Evolutionary conservation across 2,888 invertebrate genomes (phyloP).

Genomic region (Cosmia pyralina): DNA sequence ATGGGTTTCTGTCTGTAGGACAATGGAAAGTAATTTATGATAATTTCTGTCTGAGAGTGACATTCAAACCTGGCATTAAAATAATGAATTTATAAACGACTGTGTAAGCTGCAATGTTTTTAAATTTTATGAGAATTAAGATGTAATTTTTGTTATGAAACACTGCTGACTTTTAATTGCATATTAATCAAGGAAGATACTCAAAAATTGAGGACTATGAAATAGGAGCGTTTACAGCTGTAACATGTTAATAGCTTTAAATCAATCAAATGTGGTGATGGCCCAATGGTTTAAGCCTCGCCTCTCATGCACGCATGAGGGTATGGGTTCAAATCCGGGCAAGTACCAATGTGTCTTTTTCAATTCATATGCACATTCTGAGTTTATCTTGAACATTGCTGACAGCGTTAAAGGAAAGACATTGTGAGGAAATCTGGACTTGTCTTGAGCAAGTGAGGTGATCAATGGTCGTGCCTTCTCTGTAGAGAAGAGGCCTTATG

Average conservation of each 20-base stretch:
- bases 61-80: not conserved
- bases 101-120: not conserved
- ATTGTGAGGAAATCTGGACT: too few relatives aligned
- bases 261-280: too few relatives aligned
- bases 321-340: too few relatives aligned
- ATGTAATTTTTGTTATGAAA: not conserved
- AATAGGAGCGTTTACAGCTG: not conserved
- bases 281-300: too few relatives aligned
- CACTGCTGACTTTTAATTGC: not conserved
- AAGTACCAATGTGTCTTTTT: too few relatives aligned
- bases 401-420: too few relatives aligned
- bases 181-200: not conserved
- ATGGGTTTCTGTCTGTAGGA: conserved; percentile 22
- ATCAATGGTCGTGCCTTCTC: too few relatives aligned
- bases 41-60: conserved; percentile 10
- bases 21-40: conserved; percentile 24
- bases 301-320: too few relatives aligned
- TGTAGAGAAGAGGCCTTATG: too few relatives aligned
- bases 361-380: too few relatives aligned
- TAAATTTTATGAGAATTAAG: not conserved
- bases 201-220: not conserved
- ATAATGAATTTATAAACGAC: not conserved
- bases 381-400: too few relatives aligned
- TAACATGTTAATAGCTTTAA: not conserved
- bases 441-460: too few relatives aligned